phyloP scores from a whole-genome alignment of 2,113 vertebrate genomes.

The Piprites chloris region DNA sequence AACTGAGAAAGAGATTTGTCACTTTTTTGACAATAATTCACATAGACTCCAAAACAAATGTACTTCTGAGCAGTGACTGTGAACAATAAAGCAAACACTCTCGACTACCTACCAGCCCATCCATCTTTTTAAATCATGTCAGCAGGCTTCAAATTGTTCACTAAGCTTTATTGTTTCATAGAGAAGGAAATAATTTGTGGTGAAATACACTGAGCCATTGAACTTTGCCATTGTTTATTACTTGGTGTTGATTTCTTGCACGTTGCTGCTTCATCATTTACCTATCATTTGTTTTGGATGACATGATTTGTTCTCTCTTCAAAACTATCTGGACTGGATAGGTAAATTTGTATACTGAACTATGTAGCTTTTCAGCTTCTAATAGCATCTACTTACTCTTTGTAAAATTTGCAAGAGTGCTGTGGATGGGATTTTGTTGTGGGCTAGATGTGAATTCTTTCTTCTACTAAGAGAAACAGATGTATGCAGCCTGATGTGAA shows the following conservation, averaged over 20 bases:
- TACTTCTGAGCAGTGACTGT: background rate
- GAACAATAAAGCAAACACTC: conserved; percentile 43
- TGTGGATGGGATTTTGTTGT: rapidly evolving
- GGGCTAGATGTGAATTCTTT: background rate
- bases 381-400: background rate
- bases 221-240: conserved; percentile 41
- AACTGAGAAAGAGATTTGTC: conserved; percentile 36
- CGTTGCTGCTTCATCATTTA: background rate
- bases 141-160: conserved; percentile 9
- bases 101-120: conserved; percentile 1
- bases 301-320: background rate
- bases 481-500: background rate
- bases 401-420: background rate
- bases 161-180: conserved; percentile 13
- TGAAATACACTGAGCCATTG: background rate
- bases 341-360: background rate
- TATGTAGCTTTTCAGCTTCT: background rate
- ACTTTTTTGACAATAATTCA: conserved; percentile 46
- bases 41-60: conserved; percentile 28
- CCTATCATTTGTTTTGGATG: background rate
- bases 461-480: background rate
- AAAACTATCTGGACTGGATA: background rate
- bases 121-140: conserved; percentile 54
- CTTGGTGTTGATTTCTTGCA: conserved; percentile 23
- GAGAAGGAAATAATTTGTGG: conserved; percentile 14